Evolutionary conservation across 2,888 invertebrate genomes (phyloP).

Genomic region (Lissocephala sabroskyi): DNA sequence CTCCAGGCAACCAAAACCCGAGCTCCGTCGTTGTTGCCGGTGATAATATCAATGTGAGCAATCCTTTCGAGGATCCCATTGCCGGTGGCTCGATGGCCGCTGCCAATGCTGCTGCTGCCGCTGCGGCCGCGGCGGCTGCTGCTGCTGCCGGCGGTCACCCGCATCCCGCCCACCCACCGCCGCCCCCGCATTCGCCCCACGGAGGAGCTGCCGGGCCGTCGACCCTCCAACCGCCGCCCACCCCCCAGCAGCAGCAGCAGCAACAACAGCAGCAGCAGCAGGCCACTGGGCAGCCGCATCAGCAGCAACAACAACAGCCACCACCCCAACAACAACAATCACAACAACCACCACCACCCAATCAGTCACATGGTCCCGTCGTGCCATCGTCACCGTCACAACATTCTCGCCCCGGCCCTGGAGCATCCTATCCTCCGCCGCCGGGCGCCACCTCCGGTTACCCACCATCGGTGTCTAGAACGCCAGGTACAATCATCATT

Average conservation of each 20-base stretch:
- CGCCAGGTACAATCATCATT: slow-evolving; percentile 71
- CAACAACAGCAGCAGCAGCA: slow-evolving; percentile 21
- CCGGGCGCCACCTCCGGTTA: slow-evolving; percentile 70
- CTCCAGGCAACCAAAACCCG: slow-evolving; percentile 65
- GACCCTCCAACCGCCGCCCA: slow-evolving; percentile 37
- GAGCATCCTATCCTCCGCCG: slow-evolving; percentile 70
- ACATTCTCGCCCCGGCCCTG: slow-evolving; percentile 52
- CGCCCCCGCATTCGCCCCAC: slow-evolving; percentile 23
- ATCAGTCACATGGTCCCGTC: slow-evolving; percentile 45
- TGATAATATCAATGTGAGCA: slow-evolving; percentile 89
- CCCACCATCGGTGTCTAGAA: slow-evolving; percentile 72
- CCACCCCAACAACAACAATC: slow-evolving; percentile 19
- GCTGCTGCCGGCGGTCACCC: slow-evolving; percentile 20
- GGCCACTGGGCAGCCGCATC: slow-evolving; percentile 20
- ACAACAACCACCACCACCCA: slow-evolving; percentile 39
- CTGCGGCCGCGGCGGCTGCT: slow-evolving; percentile 32
- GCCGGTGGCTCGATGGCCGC: slow-evolving; percentile 44
- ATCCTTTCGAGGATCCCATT: slow-evolving; percentile 86
- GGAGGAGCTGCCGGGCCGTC: slow-evolving; percentile 28
- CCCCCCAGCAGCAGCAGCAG: slow-evolving; percentile 39
- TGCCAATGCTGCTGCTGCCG: slow-evolving; percentile 19
- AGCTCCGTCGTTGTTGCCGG: slow-evolving; percentile 70
- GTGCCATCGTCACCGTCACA: slow-evolving; percentile 41
- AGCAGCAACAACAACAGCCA: slow-evolving; percentile 26
- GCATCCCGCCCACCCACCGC: no score